Evolutionary conservation across 2,888 invertebrate species (phyloP), one percentile per base, ranked within the genome.

Genomic region (Ophraella communa): DNA sequence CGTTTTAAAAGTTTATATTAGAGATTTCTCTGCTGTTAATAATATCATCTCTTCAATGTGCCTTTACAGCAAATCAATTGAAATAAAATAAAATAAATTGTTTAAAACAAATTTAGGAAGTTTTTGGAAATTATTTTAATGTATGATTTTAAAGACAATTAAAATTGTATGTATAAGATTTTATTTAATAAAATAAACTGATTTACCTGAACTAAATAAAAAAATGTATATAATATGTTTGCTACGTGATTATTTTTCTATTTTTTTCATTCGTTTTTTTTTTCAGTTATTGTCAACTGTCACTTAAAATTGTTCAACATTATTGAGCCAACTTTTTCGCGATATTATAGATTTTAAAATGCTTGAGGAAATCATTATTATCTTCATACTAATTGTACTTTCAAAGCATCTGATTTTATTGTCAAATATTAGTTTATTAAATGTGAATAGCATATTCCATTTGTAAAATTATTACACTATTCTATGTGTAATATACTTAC

Each of bases 231-330:
- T 14, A n/a, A 8, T 17, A 39, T 39, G 14, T 39, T 39, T 39
- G 4, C 2, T 10, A 30, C 7, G 30, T 14, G 35, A 14, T 35
- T 35, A 14, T 39, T 39, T 39, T 39, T 39, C 0, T 39, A 39
- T 4, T 17, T 39, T 39, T 39, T 39, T 17, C 17, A 39, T 39
- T 17, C n/a, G 39, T 17, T 35, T 62, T 53, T n/a, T n/a, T 62
- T 56, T 55, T 45, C 42, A 53, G 54, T 64, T 64, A 64, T 64
- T 64, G 64, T 64, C 64, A 55, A 42, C 59, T 64, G 55, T 64
- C 64, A 64, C 53, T 45, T 64, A 27, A n/a, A 35, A 52, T 20
- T 49, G 47, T 39, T 59, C 49, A 51, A 30, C 21, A 47, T 35
- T 3, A 7, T 57, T 47, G 21, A 23, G 24, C 33, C 23, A 7